phyloP scores from a whole-genome alignment of 2,797 vertebrate species.

The Danio albolineatus region DNA sequence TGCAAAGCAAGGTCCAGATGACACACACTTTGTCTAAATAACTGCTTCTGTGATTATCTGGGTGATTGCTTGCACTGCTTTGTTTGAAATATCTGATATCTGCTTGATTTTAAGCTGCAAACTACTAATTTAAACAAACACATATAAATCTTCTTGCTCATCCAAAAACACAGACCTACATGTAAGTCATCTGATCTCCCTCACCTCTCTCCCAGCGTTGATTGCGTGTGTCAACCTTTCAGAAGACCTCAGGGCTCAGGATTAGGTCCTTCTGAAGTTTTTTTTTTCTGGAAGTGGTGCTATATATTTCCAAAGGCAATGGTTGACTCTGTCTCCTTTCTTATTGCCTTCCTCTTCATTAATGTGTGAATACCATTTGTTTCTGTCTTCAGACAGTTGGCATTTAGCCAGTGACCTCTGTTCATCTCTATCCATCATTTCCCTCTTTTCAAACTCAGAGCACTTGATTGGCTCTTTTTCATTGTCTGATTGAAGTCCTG shows the following conservation, averaged over 20 bases:
- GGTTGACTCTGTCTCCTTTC: not conserved
- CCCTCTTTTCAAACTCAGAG: conserved; percentile 62
- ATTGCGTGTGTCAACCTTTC: conserved; percentile 62
- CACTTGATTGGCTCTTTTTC: conserved; percentile 36
- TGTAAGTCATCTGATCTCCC: not conserved
- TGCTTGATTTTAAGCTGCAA: conserved; percentile 60
- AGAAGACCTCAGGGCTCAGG: conserved; percentile 49
- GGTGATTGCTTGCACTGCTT: conserved; percentile 55
- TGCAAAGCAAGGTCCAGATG: conserved; percentile 74
- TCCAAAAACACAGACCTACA: not conserved
- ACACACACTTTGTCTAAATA: conserved; percentile 68
- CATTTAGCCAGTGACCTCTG: conserved; percentile 55
- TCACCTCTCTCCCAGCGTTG: conserved; percentile 55
- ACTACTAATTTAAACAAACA: conserved; percentile 40
- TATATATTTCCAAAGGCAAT: not conserved
- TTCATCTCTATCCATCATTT: conserved; percentile 50
- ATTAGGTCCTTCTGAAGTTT: conserved; percentile 55
- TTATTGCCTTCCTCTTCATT: conserved; percentile 49
- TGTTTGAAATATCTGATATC: too few species aligned
- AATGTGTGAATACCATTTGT: not conserved
- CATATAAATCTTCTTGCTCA: conserved; percentile 12
- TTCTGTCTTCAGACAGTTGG: conserved; percentile 55
- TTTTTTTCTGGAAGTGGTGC: conserved; percentile 28
- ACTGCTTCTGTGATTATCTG: conserved; percentile 67
- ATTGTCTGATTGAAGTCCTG: conserved; percentile 11